Base-by-base conservation (phyloP, 92 coral and sea anemone genomes). In the Desmophyllum pertusum region DNA sequence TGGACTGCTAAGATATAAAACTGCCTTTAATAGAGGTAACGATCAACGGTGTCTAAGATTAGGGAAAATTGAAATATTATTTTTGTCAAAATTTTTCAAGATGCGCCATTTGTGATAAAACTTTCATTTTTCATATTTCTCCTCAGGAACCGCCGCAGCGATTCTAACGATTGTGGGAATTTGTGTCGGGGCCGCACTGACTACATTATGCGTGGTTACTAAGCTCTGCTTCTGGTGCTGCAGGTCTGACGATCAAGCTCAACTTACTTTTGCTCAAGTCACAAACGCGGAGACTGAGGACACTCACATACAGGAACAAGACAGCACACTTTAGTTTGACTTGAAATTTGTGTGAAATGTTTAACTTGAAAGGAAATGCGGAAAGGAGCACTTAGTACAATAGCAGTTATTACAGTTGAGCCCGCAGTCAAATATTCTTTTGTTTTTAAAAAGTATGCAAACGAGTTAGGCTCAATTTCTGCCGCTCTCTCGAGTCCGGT, bases 181-280 rank as follows among this genome's bases (percentile, higher is more conserved):
- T 29, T 59, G 65, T 59, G 33, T 59, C 9, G 65, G 65, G 0
- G 30, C 15, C 27, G 27, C 65, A 25, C 65, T 59, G 14, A 29
- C 10, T 10, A 33, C 31, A n/a, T 59, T 59, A 17, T 59, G 65
- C 35, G 65, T 59, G 35, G 35, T 29, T 25, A 59, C 33, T 5
- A 59, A 59, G 33, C 9, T 59, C 65, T 59, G 65, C 65, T 59
- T n/a, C 65, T n/a, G 65, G 27, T 59, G 65, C 65, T 10, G 65
- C 65, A 59, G 27, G 65, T 25, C 65, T 59, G 33, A 15, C 65
- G 33, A 27, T 59, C 35, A 25, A 25, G 27, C 31, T 25, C 33
- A 59, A 9, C 65, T 25, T 27, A 14, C 3, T 8, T 25, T 59
- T 59, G 33, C 33, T 25, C 65, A 59, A 23, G 27, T 59, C 9